These are phyloP conservation scores for Lottia gigantea DNA, from an alignment of 2,888 invertebrate species.

Conservation along the genomic window DNA sequence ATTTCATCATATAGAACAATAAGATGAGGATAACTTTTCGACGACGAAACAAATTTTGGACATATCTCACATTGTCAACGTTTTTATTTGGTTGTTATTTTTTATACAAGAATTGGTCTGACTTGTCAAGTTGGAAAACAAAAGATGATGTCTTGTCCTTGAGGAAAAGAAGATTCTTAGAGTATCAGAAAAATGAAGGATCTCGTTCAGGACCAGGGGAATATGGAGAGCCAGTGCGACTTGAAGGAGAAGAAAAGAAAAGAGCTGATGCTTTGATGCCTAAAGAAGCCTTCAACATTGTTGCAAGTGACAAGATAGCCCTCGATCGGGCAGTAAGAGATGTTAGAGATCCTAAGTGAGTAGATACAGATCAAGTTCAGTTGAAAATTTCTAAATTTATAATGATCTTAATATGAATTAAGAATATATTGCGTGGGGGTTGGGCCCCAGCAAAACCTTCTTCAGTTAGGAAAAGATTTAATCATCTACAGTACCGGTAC, in stretches of 20 bases:
- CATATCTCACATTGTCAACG: background rate
- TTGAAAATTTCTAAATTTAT: too few relatives aligned
- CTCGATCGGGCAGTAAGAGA: constrained; percentile 83
- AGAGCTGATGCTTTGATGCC: constrained; percentile 78
- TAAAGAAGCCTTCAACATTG: constrained; percentile 87
- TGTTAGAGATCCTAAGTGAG: constrained; percentile 71
- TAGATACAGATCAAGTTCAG: constrained; percentile 16
- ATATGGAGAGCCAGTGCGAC: constrained; percentile 51
- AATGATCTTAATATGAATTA: too few relatives aligned
- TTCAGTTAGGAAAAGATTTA: too few relatives aligned
- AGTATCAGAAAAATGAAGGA: constrained; percentile 42
- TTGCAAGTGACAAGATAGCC: constrained; percentile 88
- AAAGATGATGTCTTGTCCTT: constrained; percentile 7
- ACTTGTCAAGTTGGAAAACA: constrained; percentile 4
- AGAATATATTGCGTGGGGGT: too few relatives aligned
- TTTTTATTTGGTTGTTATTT: constrained; percentile 1
- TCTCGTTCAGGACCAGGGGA: constrained; percentile 64
- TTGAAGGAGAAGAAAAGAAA: constrained; percentile 72
- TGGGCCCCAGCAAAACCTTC: too few relatives aligned
- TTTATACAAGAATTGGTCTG: background rate
- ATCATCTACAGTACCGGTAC: too few relatives aligned
- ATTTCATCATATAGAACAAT: background rate
- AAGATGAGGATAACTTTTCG: background rate
- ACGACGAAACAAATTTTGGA: background rate
- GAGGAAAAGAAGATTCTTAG: constrained; percentile 36